Conservation (phyloP, 2,888 invertebrate genomes). For the Melieria omissa region DNA sequence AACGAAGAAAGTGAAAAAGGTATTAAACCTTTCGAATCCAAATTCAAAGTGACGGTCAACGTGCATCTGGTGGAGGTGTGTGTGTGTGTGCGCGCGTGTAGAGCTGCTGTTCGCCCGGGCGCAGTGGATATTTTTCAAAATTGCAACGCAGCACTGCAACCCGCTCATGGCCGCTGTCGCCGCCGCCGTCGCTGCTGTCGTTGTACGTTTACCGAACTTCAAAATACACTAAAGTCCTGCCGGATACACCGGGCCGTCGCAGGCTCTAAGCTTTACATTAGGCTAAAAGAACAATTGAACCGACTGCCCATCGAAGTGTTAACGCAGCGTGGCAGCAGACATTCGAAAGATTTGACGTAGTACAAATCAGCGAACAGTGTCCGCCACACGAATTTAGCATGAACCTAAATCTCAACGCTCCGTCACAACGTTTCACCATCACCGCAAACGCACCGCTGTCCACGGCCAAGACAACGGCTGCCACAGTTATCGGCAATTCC, state of each 20-base stretch:
- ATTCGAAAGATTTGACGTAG: no score
- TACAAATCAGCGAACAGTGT: no score
- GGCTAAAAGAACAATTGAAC: no score
- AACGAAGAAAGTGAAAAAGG: neutral
- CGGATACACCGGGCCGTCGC: slow-evolving; percentile 14
- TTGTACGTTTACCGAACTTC: neutral
- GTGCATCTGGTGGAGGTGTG: neutral
- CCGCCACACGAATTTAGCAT: no score
- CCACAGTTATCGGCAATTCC: no score
- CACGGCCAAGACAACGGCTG: no score
- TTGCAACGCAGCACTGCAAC: slow-evolving; percentile 17
- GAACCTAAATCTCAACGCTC: no score
- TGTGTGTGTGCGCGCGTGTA: neutral
- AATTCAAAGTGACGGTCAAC: neutral
- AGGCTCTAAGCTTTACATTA: slow-evolving; percentile 9
- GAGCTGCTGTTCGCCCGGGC: neutral
- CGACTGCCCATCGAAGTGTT: no score
- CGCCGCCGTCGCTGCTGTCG: slow-evolving; percentile 20
- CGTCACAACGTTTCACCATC: no score
- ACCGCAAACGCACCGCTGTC: no score
- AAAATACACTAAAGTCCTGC: slow-evolving; percentile 1
- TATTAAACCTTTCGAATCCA: neutral
- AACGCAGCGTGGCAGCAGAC: no score
- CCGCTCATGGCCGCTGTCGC: slow-evolving; percentile 13
- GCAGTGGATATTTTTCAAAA: slow-evolving; percentile 12